Conservation (phyloP, 2,113 vertebrate species). For the Pterophyllum scalare region DNA sequence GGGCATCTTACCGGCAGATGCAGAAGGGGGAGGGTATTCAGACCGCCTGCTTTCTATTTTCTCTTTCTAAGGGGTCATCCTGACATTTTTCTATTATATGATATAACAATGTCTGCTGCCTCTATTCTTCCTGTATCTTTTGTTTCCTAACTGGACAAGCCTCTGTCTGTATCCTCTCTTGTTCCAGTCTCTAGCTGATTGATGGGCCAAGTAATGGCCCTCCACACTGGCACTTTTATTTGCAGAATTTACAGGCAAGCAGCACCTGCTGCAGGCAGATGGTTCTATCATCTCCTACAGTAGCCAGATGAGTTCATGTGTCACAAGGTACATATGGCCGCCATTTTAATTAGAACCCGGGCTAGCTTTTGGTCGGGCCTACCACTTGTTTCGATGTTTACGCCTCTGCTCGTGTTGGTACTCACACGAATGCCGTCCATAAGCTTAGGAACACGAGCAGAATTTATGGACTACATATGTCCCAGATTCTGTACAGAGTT, state of each 20-base stretch:
- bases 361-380: neutral
- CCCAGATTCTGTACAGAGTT: slow-evolving; percentile 35
- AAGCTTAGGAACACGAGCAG: slow-evolving; percentile 17
- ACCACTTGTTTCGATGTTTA: neutral
- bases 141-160: slow-evolving; percentile 10
- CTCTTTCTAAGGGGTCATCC: neutral
- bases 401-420: neutral
- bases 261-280: slow-evolving; percentile 57
- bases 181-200: slow-evolving; percentile 47
- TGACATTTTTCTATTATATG: neutral
- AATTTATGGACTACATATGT: slow-evolving; percentile 56
- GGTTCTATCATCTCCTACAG: slow-evolving; percentile 25
- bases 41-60: neutral
- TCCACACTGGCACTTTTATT: slow-evolving; percentile 44
- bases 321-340: neutral
- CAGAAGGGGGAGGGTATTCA: neutral
- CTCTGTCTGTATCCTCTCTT: neutral
- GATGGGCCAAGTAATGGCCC: slow-evolving; percentile 35
- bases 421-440: neutral
- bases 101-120: neutral
- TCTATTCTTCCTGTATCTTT: neutral
- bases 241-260: slow-evolving; percentile 49
- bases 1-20: slow-evolving; percentile 5
- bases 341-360: neutral
- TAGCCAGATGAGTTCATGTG: slow-evolving; percentile 8